phyloP scores from a whole-genome alignment of 2,797 vertebrate genomes.

The Acipenser transmontanus region DNA sequence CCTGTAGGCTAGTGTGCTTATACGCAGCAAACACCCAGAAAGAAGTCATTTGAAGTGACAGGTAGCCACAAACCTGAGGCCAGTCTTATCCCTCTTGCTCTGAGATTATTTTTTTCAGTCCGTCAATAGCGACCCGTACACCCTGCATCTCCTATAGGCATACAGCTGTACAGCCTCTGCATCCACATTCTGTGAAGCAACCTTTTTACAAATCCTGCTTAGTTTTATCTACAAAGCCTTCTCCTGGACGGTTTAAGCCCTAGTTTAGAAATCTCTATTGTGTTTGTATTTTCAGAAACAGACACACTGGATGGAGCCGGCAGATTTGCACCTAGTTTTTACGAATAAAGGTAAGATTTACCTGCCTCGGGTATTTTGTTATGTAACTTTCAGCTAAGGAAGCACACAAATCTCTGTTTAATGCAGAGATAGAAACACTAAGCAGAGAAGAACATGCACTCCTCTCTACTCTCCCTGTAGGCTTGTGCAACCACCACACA shows the following conservation, averaged over 20 bases:
- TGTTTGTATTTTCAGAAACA: too few species aligned
- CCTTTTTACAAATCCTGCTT: background rate
- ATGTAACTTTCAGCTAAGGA: background rate
- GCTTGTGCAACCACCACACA: background rate
- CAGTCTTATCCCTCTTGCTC: constrained; percentile 29
- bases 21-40: constrained; percentile 34
- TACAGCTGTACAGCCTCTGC: constrained; percentile 49
- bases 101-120: constrained; percentile 55
- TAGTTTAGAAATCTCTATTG: too few species aligned
- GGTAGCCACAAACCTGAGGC: constrained; percentile 40
- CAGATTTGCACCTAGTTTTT: too few species aligned
- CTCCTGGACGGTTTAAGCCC: too few species aligned
- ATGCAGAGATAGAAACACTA: background rate
- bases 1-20: constrained; percentile 39
- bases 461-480: background rate
- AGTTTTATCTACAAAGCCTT: too few species aligned
- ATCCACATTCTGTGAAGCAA: constrained; percentile 32
- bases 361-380: background rate
- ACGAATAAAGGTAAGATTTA: too few species aligned
- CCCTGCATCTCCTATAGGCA: constrained; percentile 46
- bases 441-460: background rate
- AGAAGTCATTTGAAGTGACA: constrained; percentile 55
- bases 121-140: constrained; percentile 49
- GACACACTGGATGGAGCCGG: too few species aligned
- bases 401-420: background rate